Evolutionary conservation across 2,888 invertebrate genomes (phyloP), one percentile per base, ranked within the genome.

Genomic region (Dasypolia templi): DNA sequence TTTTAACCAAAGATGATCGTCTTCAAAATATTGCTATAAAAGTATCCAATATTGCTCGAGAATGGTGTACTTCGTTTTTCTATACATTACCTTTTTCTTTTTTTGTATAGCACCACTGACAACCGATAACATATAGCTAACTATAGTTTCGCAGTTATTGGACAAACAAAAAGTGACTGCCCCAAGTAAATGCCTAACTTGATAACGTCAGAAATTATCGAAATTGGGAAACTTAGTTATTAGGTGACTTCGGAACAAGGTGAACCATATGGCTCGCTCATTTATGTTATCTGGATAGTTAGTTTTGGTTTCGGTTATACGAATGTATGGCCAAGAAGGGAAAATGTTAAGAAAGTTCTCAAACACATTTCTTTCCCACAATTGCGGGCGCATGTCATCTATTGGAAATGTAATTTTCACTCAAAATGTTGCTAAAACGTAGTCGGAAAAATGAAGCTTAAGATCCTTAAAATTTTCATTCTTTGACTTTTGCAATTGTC

Each of bases 221-320:
- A 62, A 44, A 62, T 79, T 51, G 26, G 14, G 7, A 44, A 72
- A 76, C 32, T 79, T 78, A 4, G 79, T 46, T 70, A 19, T 70
- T n/a, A 6, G 53, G 22, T 32, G 19, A 56, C 6, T 72, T 72
- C 0, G 42, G 0, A 72, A 79, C 12, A 19, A 55, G 49, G 53
- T 14, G 46, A 17, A 29, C 12, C 32, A 53, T 61, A 42, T 22
- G 39, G 53, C n/a, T 39, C 5, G 53, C n/a, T 39, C 5, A 26
- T 56, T 58, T 26, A 17, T 56, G 44, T 46, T 39, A 32, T 42
- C 46, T 26, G 12, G 29, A 19, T 69, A 22, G 29, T 63, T n/a
- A 2, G 22, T 17, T 51, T 32, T 17, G 17, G n/a, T 35, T 35
- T 11, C 2, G n/a, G n/a, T 17, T 49, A 3, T 22, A 46, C 22